Base-by-base conservation (phyloP, 2,888 invertebrate genomes). In the Amblyjoppa proteus region DNA sequence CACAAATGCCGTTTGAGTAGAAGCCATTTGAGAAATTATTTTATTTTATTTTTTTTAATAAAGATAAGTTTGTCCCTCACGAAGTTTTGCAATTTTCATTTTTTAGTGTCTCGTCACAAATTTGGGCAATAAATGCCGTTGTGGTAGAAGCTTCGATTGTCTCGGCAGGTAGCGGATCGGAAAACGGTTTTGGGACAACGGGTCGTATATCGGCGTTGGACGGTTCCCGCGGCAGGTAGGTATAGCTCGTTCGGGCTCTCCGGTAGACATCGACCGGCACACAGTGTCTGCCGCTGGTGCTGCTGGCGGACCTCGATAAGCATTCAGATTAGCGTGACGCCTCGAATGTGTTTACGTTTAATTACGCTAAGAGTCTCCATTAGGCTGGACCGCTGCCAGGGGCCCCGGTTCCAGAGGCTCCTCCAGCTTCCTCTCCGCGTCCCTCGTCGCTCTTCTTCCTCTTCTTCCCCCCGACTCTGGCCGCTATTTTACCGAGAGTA, bases 341-440 rank as follows among this genome's bases (percentile, higher is more conserved):
- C 93, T 93, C 92, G 91, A 92, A 93, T 92, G 93, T 94, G 93
- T 94, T 94, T 94, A 93, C 93, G 93, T 94, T 94, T 93, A 94
- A 94, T 94, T 94, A 94, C 93, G 91, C 93, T 93, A 93, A 94
- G 93, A 94, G 93, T 93, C 92, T 93, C 93, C 93, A 93, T 94
- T 94, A 94, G 92, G 93, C 93, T 93, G 94, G 93, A 94, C 93
- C 92, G 89, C 85, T 93, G 93, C 93, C 93, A 94, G 84, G 58
- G 92, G 89, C 89, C 90, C 90, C 89, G 89, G 89, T 91, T 81
- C 73, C 90, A 89, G 89, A 88, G 88, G 87, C 88, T 89, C 89
- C 85, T 66, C 53, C 70, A 81, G 81, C 76, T n/a, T 51, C 45
- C 75, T 25, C 70, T 58, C 76, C 20, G 0, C 53, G 38, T 66